Base-by-base conservation (phyloP, 2,888 invertebrate species). In the Volucella bombylans region DNA sequence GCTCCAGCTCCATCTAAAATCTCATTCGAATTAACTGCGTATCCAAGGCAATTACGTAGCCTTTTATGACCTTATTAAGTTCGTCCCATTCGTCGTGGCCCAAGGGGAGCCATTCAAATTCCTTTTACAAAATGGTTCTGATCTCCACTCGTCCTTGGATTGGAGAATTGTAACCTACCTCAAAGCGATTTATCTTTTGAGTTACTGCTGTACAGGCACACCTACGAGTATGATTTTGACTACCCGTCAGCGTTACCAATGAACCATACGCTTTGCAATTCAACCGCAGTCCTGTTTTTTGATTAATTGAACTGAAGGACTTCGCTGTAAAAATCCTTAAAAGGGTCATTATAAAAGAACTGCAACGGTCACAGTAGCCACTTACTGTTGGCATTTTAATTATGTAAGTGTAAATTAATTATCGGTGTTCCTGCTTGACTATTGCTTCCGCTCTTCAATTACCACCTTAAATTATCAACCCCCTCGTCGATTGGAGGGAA, bases 181-280 rank as follows among this genome's bases (percentile, higher is more conserved):
- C 74, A 71, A 65, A 74, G 80, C 83, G 74, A 83, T 83, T 83
- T 83, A 80, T 83, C 82, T 79, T 74, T 49, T 64, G 80, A 80
- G 74, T 73, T 69, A 82, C 62, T 64, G 31, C 57, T 62, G 23
- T 54, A 82, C 68, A 69, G 61, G 68, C 68, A 73, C 68, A 82
- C 64, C 68, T 55, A 67, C 54, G 54, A 64, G 55, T 59, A 31
- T 31, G 31, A 31, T 6, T 31, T 31, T 31, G 31, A 31, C 31
- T 31, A 62, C 50, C 73, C 68, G 69, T 80, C 59, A 80, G 57
- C 43, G 45, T 64, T 57, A 74, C 64, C 18, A 55, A 55, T 41
- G 18, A 31, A 72, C 61, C 62, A 61, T 62, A 67, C 49, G 54
- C 61, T 47, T n/a, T 50, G 62, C 67, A 79, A 59, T 74, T 83